Percentiles rank a stretch among this genome's conserved stretches.
phyloP scores from a whole-genome alignment of 1,140 invertebrate genomes.

The Nylanderia fulva region DNA sequence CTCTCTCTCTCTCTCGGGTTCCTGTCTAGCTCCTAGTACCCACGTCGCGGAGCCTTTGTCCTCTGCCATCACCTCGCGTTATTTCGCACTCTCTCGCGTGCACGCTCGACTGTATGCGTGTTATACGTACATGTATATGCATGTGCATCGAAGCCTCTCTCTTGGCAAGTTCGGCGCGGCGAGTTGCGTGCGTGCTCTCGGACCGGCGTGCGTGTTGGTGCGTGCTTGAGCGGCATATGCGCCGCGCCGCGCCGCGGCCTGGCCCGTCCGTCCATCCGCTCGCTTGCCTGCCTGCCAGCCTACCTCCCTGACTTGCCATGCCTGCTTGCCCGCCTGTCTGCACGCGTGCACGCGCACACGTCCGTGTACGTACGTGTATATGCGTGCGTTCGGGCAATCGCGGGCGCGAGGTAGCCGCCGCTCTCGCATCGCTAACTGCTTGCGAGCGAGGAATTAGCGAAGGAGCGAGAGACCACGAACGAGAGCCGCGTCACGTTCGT shows the following conservation, averaged over 20 bases:
- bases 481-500: constrained; percentile 27
- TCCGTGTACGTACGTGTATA: neutral
- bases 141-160: constrained; percentile 28
- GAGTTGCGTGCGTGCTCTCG: constrained; percentile 56
- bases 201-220: constrained; percentile 50
- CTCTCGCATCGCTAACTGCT: constrained; percentile 62
- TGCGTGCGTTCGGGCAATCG: constrained; percentile 38
- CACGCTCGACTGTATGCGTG: constrained; percentile 64
- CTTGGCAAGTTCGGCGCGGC: constrained; percentile 47
- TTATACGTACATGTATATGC: constrained; percentile 24
- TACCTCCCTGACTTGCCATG: constrained; percentile 34
- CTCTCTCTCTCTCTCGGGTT: constrained; percentile 56
- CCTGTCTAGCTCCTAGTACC: constrained; percentile 78
- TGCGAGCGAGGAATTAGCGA: constrained; percentile 69
- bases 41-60: constrained; percentile 82
- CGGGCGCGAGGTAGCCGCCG: constrained; percentile 41
- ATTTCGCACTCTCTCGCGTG: constrained; percentile 82
- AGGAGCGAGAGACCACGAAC: constrained; percentile 46
- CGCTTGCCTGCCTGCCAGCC: neutral
- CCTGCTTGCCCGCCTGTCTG: constrained; percentile 44
- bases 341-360: constrained; percentile 31
- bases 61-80: constrained; percentile 83
- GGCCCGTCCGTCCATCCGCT: constrained; percentile 46
- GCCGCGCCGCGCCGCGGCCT: constrained; percentile 55
- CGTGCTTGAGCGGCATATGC: constrained; percentile 65